phyloP scores from a whole-genome alignment of 2,888 invertebrate species.

The Athripsodes cinereus region DNA sequence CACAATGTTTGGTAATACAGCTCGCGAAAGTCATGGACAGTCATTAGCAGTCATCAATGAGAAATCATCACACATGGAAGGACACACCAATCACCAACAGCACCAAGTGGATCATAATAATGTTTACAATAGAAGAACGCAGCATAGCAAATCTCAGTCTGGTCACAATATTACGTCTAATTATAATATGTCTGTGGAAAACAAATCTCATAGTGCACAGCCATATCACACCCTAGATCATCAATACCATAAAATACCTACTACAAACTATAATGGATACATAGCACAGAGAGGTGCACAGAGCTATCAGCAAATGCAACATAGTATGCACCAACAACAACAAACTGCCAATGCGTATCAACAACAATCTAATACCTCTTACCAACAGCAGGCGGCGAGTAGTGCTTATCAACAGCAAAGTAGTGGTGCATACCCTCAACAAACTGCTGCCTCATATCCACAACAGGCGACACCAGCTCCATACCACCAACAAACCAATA shows the following conservation, averaged over 20 bases:
- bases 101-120: slow-evolving; percentile 9
- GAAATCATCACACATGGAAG: slow-evolving; percentile 13
- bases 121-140: slow-evolving; percentile 6
- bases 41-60: slow-evolving; percentile 22
- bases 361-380: slow-evolving; percentile 5
- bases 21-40: slow-evolving; percentile 22
- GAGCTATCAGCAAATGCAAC: slow-evolving; percentile 33
- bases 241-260: slow-evolving; percentile 42
- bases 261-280: slow-evolving; percentile 35
- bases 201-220: slow-evolving; percentile 14
- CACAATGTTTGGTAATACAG: slow-evolving; percentile 22
- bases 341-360: neutral
- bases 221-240: slow-evolving; percentile 43
- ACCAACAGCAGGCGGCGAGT: slow-evolving; percentile 17
- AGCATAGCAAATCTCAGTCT: slow-evolving; percentile 1
- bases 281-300: slow-evolving; percentile 40
- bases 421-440: neutral
- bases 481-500: neutral
- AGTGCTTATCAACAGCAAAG: slow-evolving; percentile 3
- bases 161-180: slow-evolving; percentile 6
- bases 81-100: neutral
- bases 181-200: slow-evolving; percentile 8
- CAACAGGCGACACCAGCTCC: neutral
- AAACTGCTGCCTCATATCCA: neutral
- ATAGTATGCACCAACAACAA: slow-evolving; percentile 21